Conservation (phyloP, 1,140 invertebrate species). For the Vollenhovia emeryi region DNA sequence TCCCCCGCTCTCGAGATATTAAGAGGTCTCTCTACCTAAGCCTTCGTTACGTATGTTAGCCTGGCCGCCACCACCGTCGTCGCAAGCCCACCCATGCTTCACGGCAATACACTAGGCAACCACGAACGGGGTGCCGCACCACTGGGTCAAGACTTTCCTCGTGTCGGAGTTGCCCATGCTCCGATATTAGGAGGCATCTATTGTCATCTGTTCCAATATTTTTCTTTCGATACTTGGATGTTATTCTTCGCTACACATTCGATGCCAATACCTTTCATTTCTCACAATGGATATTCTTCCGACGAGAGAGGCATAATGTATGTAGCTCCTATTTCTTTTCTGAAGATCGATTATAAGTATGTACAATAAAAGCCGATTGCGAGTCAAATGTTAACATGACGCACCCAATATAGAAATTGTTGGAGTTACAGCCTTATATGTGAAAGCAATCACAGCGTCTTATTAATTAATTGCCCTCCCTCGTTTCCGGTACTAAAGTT, state of each 20-base stretch:
- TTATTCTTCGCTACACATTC: neutral
- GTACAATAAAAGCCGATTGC: neutral
- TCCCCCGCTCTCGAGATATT: slow-evolving; percentile 50
- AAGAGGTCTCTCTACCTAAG: slow-evolving; percentile 67
- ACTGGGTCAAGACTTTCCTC: neutral
- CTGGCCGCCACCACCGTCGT: slow-evolving; percentile 31
- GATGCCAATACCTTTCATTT: neutral
- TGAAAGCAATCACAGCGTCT: too few species aligned
- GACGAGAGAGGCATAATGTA: neutral
- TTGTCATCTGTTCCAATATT: too few species aligned
- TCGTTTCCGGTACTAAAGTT: neutral
- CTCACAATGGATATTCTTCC: neutral
- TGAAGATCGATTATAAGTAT: neutral
- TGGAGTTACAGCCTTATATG: too few species aligned
- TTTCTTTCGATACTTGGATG: neutral
- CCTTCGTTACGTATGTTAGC: slow-evolving; percentile 63
- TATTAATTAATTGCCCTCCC: neutral
- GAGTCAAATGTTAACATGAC: neutral
- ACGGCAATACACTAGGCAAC: slow-evolving; percentile 56
- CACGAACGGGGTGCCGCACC: neutral
- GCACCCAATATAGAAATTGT: neutral
- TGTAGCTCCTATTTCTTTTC: neutral
- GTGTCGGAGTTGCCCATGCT: neutral
- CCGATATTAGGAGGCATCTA: neutral
- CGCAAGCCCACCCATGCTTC: slow-evolving; percentile 67